Conservation (phyloP, 2,888 invertebrate species). For the Toxonevra muliebris region DNA sequence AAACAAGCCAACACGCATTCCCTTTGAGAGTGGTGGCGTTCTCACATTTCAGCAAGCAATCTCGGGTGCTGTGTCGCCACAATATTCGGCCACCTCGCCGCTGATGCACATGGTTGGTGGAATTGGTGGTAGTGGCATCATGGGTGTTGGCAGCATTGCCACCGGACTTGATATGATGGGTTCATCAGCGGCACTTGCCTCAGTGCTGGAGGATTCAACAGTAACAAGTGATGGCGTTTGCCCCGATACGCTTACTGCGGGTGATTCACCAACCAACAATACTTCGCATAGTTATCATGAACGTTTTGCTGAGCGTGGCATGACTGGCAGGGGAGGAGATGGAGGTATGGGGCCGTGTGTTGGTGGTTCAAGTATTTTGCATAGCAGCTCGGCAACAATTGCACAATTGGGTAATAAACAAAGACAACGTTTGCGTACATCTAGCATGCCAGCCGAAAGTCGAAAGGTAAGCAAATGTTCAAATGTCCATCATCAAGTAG, state of each 20-base stretch:
- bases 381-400: slow-evolving; percentile 51
- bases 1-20: slow-evolving; percentile 41
- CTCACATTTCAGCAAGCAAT: slow-evolving; percentile 63
- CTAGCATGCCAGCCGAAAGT: slow-evolving; percentile 64
- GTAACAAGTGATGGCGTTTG: slow-evolving; percentile 39
- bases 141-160: slow-evolving; percentile 31
- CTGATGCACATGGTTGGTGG: slow-evolving; percentile 35
- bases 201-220: slow-evolving; percentile 44
- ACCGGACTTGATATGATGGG: slow-evolving; percentile 40
- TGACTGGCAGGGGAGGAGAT: slow-evolving; percentile 34
- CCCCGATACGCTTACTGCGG: slow-evolving; percentile 28
- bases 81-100: slow-evolving; percentile 51
- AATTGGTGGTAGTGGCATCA: slow-evolving; percentile 25
- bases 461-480: slow-evolving; percentile 55
- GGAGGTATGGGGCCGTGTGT: slow-evolving; percentile 20
- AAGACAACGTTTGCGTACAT: slow-evolving; percentile 61
- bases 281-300: slow-evolving; percentile 16
- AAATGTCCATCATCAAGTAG: background rate
- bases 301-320: slow-evolving; percentile 6
- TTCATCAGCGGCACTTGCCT: slow-evolving; percentile 36
- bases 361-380: slow-evolving; percentile 36
- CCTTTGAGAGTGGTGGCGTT: slow-evolving; percentile 50
- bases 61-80: slow-evolving; percentile 63
- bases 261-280: slow-evolving; percentile 38
- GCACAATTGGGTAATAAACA: slow-evolving; percentile 51